phyloP scores from a whole-genome alignment of 23 tunicate species.

The Botrylloides violaceus region DNA sequence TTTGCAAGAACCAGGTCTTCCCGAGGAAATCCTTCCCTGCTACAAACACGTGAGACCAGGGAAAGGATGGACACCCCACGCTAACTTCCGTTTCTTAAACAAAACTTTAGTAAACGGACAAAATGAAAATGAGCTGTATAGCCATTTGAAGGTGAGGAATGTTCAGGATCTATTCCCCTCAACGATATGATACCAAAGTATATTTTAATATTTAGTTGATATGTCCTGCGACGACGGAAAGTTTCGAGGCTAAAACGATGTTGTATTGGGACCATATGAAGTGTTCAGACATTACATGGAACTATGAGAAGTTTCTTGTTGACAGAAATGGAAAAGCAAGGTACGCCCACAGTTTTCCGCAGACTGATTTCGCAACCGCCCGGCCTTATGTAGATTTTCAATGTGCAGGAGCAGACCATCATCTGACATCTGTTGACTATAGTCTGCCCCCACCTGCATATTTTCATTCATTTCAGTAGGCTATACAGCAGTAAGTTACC shows the following conservation, averaged over 20 bases:
- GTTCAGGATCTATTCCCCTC: not conserved
- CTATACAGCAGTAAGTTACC: no score
- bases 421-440: no score
- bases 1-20: slow-evolving; percentile 31
- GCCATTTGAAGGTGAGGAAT: slow-evolving; percentile 23
- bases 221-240: slow-evolving; percentile 26
- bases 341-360: no score
- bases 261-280: slow-evolving; percentile 16
- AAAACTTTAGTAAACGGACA: slow-evolving; percentile 48
- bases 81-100: slow-evolving; percentile 19
- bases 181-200: no score
- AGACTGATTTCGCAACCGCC: no score
- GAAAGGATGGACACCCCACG: slow-evolving; percentile 40
- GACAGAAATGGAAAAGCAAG: slow-evolving; percentile 28
- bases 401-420: no score
- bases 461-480: no score
- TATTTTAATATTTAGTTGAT: slow-evolving; percentile 2
- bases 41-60: slow-evolving; percentile 48
- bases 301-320: slow-evolving; percentile 33
- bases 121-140: slow-evolving; percentile 15
- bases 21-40: slow-evolving; percentile 25
- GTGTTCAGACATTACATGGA: slow-evolving; percentile 36
- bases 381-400: no score
- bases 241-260: not conserved
- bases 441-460: no score